A percentile compares a stretch with the other conserved stretches of the same genome.
Conservation (phyloP, 1,140 invertebrate species). For the Paralvinella palmiformis region DNA sequence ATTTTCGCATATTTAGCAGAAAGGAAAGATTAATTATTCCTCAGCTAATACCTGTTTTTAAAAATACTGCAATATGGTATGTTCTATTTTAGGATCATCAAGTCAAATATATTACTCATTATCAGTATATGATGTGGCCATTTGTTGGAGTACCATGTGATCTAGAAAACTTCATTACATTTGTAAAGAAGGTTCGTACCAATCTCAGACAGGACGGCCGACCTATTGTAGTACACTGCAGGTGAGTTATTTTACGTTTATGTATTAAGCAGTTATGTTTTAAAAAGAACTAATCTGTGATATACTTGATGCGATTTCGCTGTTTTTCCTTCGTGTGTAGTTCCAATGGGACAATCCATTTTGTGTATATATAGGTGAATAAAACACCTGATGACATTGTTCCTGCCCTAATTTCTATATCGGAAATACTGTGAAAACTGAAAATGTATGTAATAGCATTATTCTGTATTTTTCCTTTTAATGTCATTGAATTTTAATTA, state of each 20-base stretch:
- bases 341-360: not conserved
- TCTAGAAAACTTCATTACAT: slow-evolving; percentile 77
- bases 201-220: slow-evolving; percentile 61
- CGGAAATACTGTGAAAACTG: no score
- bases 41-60: no score
- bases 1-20: no score
- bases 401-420: no score
- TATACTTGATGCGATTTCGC: not conserved
- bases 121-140: slow-evolving; percentile 96
- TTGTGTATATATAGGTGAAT: not conserved
- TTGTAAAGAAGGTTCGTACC: slow-evolving; percentile 69
- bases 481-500: no score
- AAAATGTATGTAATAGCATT: no score
- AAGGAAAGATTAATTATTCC: no score
- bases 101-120: slow-evolving; percentile 41
- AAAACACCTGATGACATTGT: not conserved
- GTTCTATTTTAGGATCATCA: slow-evolving; percentile 10
- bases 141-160: slow-evolving; percentile 94
- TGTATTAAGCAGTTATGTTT: not conserved
- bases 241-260: slow-evolving; percentile 34
- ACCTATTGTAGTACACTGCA: slow-evolving; percentile 85
- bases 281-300: not conserved
- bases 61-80: no score
- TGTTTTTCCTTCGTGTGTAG: not conserved
- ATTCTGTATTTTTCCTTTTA: no score